Evolutionary conservation across 2,888 invertebrate species (phyloP).

Genomic region (Formica aserva): DNA sequence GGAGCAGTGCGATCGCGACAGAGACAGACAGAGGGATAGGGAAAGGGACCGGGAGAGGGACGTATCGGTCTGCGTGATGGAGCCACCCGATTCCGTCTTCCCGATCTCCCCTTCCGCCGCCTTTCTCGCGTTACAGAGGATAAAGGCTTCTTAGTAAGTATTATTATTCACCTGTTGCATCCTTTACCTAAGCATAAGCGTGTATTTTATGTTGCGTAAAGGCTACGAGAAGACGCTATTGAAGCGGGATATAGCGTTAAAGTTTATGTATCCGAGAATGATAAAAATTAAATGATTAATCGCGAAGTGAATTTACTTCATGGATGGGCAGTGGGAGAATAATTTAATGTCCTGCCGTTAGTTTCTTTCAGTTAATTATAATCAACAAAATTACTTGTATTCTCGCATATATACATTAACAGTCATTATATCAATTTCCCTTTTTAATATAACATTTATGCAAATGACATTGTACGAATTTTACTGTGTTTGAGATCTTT

Average conservation of each 20-base stretch:
- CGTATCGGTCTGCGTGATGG: slow-evolving; percentile 83
- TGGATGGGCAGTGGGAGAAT: slow-evolving; percentile 22
- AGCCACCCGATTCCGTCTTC: slow-evolving; percentile 83
- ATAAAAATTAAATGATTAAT: slow-evolving; percentile 30
- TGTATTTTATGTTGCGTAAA: slow-evolving; percentile 27
- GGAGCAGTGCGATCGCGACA: slow-evolving; percentile 74
- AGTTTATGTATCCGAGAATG: slow-evolving; percentile 11
- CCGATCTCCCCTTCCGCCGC: slow-evolving; percentile 86
- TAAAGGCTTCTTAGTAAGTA: slow-evolving; percentile 87
- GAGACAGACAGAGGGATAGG: slow-evolving; percentile 75
- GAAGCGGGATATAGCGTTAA: slow-evolving; percentile 1
- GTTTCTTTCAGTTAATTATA: not conserved
- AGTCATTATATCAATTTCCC: not conserved
- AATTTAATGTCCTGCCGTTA: slow-evolving; percentile 23
- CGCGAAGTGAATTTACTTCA: slow-evolving; percentile 26
- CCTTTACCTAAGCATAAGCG: slow-evolving; percentile 1
- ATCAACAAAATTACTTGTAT: slow-evolving; percentile 10
- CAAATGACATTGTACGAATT: no score
- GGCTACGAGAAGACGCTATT: not conserved
- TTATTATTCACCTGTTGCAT: slow-evolving; percentile 54
- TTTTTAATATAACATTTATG: not conserved
- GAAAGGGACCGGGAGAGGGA: slow-evolving; percentile 79
- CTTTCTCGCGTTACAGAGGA: slow-evolving; percentile 87
- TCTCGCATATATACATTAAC: not conserved
- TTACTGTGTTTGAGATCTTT: not conserved